A percentile compares a stretch with the other conserved stretches of the same genome.
phyloP scores from a whole-genome alignment of 2,888 invertebrate genomes.

The Caenorhabditis uteleia region DNA sequence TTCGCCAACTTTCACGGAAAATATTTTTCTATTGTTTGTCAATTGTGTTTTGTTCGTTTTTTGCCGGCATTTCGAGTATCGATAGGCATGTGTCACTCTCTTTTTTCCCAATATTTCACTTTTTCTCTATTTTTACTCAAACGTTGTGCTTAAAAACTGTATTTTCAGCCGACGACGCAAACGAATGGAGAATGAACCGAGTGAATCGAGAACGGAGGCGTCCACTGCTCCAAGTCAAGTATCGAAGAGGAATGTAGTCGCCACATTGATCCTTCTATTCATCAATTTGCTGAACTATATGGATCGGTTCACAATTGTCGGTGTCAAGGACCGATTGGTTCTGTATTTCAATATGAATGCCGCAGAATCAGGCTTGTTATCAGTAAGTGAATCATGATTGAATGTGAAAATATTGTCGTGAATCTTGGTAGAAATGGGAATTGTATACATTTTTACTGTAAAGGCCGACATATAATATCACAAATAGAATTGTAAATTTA shows the following conservation, averaged over 20 bases:
- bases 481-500: too few relatives aligned
- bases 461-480: too few relatives aligned
- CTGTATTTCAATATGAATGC: slow-evolving; percentile 80
- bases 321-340: slow-evolving; percentile 75
- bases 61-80: background rate
- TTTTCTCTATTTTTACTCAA: background rate
- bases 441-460: too few relatives aligned
- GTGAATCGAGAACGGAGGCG: too few relatives aligned
- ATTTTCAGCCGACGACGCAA: too few relatives aligned
- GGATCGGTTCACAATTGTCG: slow-evolving; percentile 96
- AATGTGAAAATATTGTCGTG: background rate
- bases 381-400: slow-evolving; percentile 23
- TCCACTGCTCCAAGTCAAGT: too few relatives aligned
- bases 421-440: too few relatives aligned
- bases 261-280: slow-evolving; percentile 69
- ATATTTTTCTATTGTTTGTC: too few relatives aligned
- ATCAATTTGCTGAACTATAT: slow-evolving; percentile 98
- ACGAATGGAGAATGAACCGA: too few relatives aligned
- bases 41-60: too few relatives aligned
- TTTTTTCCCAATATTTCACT: background rate
- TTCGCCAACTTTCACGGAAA: too few relatives aligned
- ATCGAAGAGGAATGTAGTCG: slow-evolving; percentile 6
- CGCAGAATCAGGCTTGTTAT: slow-evolving; percentile 83
- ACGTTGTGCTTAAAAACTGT: background rate
- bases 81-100: too few relatives aligned